Percentiles rank a stretch among this genome's conserved stretches.
These are phyloP conservation scores for Epirrita christyi DNA, from an alignment of 2,888 invertebrate species.

Conservation along the genomic window DNA sequence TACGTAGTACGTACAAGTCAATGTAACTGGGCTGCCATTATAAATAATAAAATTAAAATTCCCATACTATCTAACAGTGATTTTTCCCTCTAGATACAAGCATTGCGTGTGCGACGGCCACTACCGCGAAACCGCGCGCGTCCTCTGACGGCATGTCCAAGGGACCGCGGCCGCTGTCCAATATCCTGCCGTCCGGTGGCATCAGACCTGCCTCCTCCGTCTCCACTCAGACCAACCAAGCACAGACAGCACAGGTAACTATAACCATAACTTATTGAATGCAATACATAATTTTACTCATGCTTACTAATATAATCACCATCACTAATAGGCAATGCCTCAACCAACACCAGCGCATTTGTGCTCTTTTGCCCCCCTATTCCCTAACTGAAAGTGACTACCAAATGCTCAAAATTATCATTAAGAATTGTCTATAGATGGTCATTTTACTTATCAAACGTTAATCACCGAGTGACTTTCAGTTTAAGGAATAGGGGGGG, in stretches of 20 bases:
- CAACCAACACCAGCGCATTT: not conserved
- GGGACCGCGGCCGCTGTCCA: constrained; percentile 77
- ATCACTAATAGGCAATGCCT: constrained; percentile 3
- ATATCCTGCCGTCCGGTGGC: constrained; percentile 86
- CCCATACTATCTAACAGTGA: too few species aligned
- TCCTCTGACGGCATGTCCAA: constrained; percentile 71
- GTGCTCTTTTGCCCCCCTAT: constrained; percentile 1
- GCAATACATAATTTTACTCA: constrained; percentile 3
- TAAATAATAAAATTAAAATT: too few species aligned
- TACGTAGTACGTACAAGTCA: too few species aligned
- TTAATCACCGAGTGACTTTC: too few species aligned
- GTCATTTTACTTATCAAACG: too few species aligned
- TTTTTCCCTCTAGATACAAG: constrained; percentile 43
- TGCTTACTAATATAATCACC: constrained; percentile 7
- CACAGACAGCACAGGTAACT: constrained; percentile 53
- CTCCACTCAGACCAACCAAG: constrained; percentile 91
- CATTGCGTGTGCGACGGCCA: constrained; percentile 70
- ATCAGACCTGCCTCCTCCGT: constrained; percentile 92
- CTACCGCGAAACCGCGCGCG: constrained; percentile 68
- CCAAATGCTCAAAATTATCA: too few species aligned
- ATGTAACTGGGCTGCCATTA: too few species aligned
- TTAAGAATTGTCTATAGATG: too few species aligned
- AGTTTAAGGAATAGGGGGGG: too few species aligned
- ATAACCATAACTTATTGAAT: not conserved
- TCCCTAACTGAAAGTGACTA: too few species aligned